Percentiles rank a stretch among this genome's conserved stretches.
phyloP scores from a whole-genome alignment of 2,113 vertebrate species.

The Phalacrocorax pelagicus region DNA sequence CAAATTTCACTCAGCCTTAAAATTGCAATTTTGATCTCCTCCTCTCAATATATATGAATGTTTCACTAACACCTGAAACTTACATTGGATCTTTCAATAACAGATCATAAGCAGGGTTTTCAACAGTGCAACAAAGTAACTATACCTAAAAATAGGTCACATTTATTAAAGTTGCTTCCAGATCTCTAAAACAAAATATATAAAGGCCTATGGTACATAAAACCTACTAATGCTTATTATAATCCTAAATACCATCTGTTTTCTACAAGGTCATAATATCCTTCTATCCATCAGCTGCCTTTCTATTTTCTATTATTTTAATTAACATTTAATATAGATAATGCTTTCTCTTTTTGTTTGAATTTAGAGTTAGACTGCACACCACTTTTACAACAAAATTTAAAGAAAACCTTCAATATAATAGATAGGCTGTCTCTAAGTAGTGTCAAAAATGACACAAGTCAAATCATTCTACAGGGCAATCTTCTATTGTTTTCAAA shows the following conservation, averaged over 20 bases:
- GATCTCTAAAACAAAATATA: background rate
- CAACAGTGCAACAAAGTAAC: background rate
- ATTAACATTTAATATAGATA: background rate
- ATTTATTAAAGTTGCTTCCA: background rate
- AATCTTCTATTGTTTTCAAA: background rate
- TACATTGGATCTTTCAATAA: background rate
- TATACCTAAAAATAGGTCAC: background rate
- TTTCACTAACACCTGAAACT: background rate
- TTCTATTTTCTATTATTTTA: background rate
- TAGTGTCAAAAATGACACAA: background rate
- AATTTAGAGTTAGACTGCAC: background rate
- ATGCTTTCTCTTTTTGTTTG: background rate
- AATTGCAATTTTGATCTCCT: background rate
- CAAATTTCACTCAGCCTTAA: background rate
- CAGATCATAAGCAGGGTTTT: background rate
- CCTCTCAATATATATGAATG: background rate
- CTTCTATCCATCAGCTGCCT: background rate
- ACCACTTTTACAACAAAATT: background rate
- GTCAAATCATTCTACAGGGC: background rate
- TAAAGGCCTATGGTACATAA: background rate
- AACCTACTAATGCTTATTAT: background rate
- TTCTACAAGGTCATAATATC: background rate
- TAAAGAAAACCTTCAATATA: background rate
- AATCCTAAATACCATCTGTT: background rate
- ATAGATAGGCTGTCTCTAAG: background rate